A percentile compares a stretch with the other conserved stretches of the same genome.
phyloP scores from a whole-genome alignment of 2,113 vertebrate species.

The Rhodinocichla rosea region DNA sequence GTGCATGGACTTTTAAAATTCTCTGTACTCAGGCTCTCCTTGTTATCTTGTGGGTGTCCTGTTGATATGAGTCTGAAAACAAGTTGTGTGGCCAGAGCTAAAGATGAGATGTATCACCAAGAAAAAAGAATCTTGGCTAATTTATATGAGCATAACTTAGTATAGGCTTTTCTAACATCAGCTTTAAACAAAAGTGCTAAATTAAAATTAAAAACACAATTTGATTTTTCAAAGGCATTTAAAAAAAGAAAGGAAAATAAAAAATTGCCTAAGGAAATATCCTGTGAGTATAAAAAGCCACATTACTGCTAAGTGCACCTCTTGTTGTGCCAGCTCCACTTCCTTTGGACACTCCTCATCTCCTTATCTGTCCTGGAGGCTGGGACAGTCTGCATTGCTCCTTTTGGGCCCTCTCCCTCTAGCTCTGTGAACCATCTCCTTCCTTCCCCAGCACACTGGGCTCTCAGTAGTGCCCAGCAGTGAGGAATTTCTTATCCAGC shows the following conservation, averaged over 20 bases:
- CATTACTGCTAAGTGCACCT: not conserved
- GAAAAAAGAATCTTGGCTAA: not conserved
- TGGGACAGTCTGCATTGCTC: fast-evolving
- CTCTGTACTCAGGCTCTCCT: not conserved
- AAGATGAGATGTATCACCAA: not conserved
- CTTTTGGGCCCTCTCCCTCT: not conserved
- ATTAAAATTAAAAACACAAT: slow-evolving; percentile 10
- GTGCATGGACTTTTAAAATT: not conserved
- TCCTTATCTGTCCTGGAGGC: not conserved
- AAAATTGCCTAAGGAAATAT: not conserved
- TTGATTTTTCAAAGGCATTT: not conserved
- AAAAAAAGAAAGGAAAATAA: not conserved
- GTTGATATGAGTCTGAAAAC: not conserved
- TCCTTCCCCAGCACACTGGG: not conserved
- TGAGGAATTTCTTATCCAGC: not conserved
- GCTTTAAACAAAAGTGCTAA: not conserved
- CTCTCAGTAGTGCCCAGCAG: not conserved
- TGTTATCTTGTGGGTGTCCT: not conserved
- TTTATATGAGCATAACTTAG: not conserved
- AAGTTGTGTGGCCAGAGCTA: not conserved
- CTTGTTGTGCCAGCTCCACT: not conserved
- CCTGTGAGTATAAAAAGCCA: not conserved
- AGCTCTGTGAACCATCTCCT: not conserved
- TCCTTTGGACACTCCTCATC: not conserved
- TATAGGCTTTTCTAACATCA: slow-evolving; percentile 16